phyloP scores from a whole-genome alignment of 2,888 invertebrate species.

The Lepidonotus clava region DNA sequence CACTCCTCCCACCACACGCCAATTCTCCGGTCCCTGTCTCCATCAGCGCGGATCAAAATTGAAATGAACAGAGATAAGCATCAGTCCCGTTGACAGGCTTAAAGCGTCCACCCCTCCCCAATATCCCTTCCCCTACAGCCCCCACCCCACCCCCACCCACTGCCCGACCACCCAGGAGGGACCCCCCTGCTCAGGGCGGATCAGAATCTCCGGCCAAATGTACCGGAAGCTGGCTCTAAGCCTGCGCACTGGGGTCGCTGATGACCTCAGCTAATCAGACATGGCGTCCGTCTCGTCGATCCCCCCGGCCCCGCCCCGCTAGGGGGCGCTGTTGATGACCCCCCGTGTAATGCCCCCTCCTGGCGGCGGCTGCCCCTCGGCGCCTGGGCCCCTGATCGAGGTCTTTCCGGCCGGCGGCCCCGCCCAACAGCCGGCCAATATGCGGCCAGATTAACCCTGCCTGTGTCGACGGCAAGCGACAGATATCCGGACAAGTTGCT shows the following conservation, averaged over 20 bases:
- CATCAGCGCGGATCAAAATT: slow-evolving; percentile 34
- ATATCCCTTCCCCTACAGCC: background rate
- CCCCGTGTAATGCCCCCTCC: background rate
- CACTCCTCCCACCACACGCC: background rate
- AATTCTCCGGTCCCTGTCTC: background rate
- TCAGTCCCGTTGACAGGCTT: slow-evolving; percentile 30
- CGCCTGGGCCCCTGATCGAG: slow-evolving; percentile 4
- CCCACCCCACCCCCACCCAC: background rate
- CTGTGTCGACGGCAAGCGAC: slow-evolving; percentile 4
- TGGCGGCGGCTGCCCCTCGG: background rate
- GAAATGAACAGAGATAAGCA: slow-evolving; percentile 50
- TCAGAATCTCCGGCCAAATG: slow-evolving; percentile 50
- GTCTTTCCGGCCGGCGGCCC: slow-evolving; percentile 38
- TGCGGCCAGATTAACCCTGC: slow-evolving; percentile 42
- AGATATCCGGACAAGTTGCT: slow-evolving; percentile 51
- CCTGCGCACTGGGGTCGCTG: slow-evolving; percentile 3
- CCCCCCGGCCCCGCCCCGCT: background rate
- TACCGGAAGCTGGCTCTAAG: slow-evolving; percentile 42
- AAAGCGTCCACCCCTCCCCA: background rate
- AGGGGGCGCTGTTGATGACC: slow-evolving; percentile 35
- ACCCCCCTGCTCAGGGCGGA: background rate
- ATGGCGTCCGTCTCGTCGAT: slow-evolving; percentile 22
- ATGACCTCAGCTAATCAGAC: slow-evolving; percentile 43
- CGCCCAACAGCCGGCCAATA: slow-evolving; percentile 33
- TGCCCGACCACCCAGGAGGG: slow-evolving; percentile 30